Percentiles rank a stretch among this genome's conserved stretches.
These are phyloP conservation scores for Callospermophilus lateralis DNA, from an alignment of 2,113 vertebrate species.

Conservation along the genomic window DNA sequence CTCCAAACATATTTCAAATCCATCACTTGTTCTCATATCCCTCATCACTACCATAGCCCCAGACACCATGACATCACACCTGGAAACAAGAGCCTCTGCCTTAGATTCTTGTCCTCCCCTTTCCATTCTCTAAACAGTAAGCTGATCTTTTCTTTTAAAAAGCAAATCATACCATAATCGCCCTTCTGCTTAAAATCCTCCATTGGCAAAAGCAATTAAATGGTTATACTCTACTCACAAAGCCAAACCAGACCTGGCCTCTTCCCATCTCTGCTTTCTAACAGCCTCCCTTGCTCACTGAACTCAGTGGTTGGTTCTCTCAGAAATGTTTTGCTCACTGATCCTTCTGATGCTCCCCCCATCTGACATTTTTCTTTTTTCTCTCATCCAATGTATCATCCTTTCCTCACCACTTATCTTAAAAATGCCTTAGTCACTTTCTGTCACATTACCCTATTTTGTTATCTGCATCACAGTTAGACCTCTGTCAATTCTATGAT, in stretches of 20 bases:
- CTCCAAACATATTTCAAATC: not conserved
- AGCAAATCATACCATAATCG: not conserved
- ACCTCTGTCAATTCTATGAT: not conserved
- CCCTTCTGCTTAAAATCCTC: not conserved
- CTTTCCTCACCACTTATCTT: not conserved
- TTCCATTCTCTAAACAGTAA: not conserved
- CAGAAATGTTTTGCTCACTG: not conserved
- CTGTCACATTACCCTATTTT: not conserved
- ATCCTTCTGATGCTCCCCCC: not conserved
- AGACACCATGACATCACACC: not conserved
- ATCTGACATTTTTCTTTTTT: not conserved
- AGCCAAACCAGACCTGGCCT: not conserved
- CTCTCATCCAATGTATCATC: not conserved
- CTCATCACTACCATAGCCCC: not conserved
- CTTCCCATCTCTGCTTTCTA: not conserved
- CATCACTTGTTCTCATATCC: not conserved
- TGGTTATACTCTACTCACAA: not conserved
- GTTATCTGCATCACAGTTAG: not conserved
- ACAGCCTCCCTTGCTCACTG: not conserved
- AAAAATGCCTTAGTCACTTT: not conserved
- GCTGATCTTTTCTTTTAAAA: not conserved
- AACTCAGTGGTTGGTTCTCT: not conserved
- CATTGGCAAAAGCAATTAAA: not conserved
- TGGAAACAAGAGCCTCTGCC: not conserved
- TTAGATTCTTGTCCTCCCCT: not conserved